Percentiles rank a stretch among this genome's conserved stretches.
phyloP scores from a whole-genome alignment of 2,888 invertebrate species.

The Byasa hedistus region DNA sequence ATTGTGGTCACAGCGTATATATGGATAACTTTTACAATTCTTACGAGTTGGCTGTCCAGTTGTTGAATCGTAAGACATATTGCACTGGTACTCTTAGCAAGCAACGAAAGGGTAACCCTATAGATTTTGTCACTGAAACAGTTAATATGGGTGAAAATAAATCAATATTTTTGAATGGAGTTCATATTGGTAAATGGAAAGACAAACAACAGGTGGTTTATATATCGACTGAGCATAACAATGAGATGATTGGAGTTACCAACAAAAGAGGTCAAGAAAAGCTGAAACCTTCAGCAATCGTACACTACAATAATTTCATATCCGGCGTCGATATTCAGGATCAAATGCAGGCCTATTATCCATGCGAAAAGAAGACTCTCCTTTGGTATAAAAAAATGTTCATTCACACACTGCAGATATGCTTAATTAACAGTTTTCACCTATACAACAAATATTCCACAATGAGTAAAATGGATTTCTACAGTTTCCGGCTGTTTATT shows the following conservation, averaged over 20 bases:
- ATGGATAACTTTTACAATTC: neutral
- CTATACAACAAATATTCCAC: neutral
- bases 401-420: neutral
- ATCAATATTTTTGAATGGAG: neutral
- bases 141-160: neutral
- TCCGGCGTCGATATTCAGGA: slow-evolving; percentile 36
- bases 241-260: slow-evolving; percentile 33
- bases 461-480: too few relatives aligned
- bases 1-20: neutral
- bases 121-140: neutral
- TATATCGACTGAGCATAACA: slow-evolving; percentile 32
- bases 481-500: too few relatives aligned
- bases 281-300: slow-evolving; percentile 33
- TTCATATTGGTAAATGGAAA: neutral
- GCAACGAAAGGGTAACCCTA: neutral
- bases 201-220: slow-evolving; percentile 29
- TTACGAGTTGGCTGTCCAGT: neutral
- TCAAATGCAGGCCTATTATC: slow-evolving; percentile 15
- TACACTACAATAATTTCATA: slow-evolving; percentile 36
- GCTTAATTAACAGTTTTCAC: neutral
- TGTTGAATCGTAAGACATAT: neutral
- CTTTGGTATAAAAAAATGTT: neutral
- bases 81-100: neutral
- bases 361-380: slow-evolving; percentile 2
- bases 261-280: slow-evolving; percentile 32